Evolutionary conservation across 1,140 invertebrate species (phyloP).

Genomic region (Grapholita molesta): DNA sequence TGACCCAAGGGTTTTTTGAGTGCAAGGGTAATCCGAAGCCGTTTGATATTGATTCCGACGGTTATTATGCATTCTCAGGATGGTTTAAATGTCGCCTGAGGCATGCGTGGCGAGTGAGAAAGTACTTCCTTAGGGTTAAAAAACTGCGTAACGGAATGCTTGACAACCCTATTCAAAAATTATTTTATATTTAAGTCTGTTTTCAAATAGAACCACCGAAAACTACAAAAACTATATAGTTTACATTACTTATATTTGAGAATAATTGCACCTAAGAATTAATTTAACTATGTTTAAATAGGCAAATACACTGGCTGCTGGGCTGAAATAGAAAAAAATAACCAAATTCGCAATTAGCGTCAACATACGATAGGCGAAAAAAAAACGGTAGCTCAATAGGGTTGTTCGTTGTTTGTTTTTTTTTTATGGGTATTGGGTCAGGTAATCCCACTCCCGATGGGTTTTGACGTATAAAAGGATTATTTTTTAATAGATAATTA

Average conservation of each 20-base stretch:
- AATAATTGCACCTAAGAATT: too few species aligned
- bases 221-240: too few species aligned
- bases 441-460: conserved; percentile 64
- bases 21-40: conserved; percentile 63
- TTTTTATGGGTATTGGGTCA: conserved; percentile 68
- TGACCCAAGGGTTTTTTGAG: conserved; percentile 61
- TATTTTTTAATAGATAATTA: conserved; percentile 75
- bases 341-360: not conserved
- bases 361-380: not conserved
- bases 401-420: conserved; percentile 60
- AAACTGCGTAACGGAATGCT: conserved; percentile 44
- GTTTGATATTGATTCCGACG: conserved; percentile 50
- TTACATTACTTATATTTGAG: too few species aligned
- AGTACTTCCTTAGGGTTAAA: conserved; percentile 56
- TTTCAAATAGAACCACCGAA: not conserved
- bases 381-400: conserved; percentile 30
- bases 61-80: conserved; percentile 75
- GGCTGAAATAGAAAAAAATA: not conserved
- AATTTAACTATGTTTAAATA: too few species aligned
- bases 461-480: conserved; percentile 74
- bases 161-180: conserved; percentile 8
- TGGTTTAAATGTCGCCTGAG: conserved; percentile 63
- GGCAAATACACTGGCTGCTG: not conserved
- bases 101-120: conserved; percentile 44
- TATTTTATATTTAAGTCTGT: not conserved